Base-by-base conservation (phyloP, 2,888 invertebrate species). In the Drosophila maculinotata region DNA sequence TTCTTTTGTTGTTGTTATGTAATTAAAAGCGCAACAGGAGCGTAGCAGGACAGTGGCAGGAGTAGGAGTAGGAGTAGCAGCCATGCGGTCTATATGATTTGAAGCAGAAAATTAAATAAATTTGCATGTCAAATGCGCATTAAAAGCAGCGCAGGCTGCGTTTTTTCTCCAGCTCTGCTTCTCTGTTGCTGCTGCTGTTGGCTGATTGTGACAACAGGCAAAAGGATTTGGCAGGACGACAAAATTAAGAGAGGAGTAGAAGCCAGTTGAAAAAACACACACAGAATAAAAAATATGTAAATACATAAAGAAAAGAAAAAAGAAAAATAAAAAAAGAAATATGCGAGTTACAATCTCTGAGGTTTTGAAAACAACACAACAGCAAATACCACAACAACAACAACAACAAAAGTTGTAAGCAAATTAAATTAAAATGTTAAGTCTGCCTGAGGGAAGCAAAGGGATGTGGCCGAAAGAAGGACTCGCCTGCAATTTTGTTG, bases 61-160 rank as follows among this genome's bases (percentile, higher is more conserved):
- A 9, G 17, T 15, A 3, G 8, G 7, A 2, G 3, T 1, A 25
- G 30, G 15, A 1, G 5, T 30, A 5, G 15, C 10, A 45, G 25
- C 30, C 20, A 17, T 30, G 30, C 15, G 42, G 44, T 39, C 31
- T 51, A 52, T 64, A 68, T 47, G 65, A 82, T 76, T 76, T 69
- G 73, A 76, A 84, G 84, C 82, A 83, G 80, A 82, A 83, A 83
- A 82, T 82, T 84, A 82, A 83, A 83, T 81, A 81, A 79, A 83
- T 83, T 84, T 83, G 82, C 83, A 84, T 83, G 82, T 84, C 79
- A 82, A 83, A 84, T 82, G 80, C 82, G 78, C 80, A 82, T 84
- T 80, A 84, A 76, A 59, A 70, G 72, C 69, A 54, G 28, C 54
- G 47, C 52, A 60, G 42, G 26, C 15, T 58, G 56, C 57, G 51